These are phyloP conservation scores for Lytechinus pictus DNA, from an alignment of 35 echinoderm and acorn worm species.

Conservation along the genomic window DNA sequence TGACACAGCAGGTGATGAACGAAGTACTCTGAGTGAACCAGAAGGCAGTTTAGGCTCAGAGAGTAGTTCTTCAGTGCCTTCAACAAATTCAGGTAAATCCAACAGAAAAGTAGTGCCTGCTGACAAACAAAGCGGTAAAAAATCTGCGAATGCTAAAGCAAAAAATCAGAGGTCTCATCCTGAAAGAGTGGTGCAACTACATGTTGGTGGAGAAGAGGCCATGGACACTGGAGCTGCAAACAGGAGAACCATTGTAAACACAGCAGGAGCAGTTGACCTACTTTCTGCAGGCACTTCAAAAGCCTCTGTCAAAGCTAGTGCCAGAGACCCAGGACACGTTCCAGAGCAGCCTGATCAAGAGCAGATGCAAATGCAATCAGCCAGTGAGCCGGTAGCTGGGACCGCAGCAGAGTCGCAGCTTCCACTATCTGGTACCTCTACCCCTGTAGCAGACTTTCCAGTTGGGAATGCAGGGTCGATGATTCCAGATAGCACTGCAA, in stretches of 20 bases:
- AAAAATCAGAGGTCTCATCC: background rate
- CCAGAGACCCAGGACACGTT: background rate
- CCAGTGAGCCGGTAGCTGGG: conserved; percentile 29
- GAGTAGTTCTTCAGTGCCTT: conserved; percentile 8
- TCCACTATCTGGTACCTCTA: background rate
- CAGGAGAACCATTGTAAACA: background rate
- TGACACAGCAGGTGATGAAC: background rate
- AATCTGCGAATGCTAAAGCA: background rate
- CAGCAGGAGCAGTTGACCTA: conserved; percentile 33
- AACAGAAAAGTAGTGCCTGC: background rate
- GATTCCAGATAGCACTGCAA: conserved; percentile 53
- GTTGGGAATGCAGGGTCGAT: conserved; percentile 62
- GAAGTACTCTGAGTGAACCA: conserved; percentile 20
- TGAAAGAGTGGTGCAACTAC: background rate
- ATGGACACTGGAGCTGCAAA: background rate
- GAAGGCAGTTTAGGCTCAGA: background rate
- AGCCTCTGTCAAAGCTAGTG: background rate
- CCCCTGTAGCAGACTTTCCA: conserved; percentile 61
- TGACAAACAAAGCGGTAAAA: background rate
- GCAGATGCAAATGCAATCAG: background rate
- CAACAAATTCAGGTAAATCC: background rate
- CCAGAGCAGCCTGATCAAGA: conserved; percentile 27
- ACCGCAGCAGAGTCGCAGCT: conserved; percentile 23
- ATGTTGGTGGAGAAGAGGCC: background rate
- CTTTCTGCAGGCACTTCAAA: background rate